Evolutionary conservation across 2,797 vertebrate genomes (phyloP).

Genomic region (Bovichtus variegatus): DNA sequence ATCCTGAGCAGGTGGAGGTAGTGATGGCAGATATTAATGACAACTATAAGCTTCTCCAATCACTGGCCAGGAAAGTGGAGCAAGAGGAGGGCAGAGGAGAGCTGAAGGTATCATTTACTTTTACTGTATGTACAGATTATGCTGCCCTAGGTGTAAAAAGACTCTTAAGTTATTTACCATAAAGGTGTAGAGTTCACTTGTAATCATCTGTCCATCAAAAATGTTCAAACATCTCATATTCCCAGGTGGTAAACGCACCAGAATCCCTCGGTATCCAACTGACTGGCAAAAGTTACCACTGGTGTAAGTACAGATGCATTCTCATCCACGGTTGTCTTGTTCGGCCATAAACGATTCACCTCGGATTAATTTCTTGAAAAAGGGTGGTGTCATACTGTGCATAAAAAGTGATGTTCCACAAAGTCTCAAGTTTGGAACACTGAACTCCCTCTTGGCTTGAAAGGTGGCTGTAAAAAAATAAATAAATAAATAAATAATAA

Average conservation of each 20-base stretch:
- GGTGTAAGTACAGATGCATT: slow-evolving; percentile 79
- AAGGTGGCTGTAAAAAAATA: not conserved
- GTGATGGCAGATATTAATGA: slow-evolving; percentile 33
- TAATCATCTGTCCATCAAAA: slow-evolving; percentile 1
- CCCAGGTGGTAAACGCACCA: slow-evolving; percentile 74
- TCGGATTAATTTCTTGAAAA: not conserved
- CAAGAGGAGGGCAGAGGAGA: slow-evolving; percentile 66
- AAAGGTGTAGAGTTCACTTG: not conserved
- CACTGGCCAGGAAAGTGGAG: slow-evolving; percentile 68
- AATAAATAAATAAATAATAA: too few species aligned
- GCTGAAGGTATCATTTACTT: slow-evolving; percentile 61
- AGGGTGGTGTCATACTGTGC: not conserved
- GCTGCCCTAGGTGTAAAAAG: not conserved
- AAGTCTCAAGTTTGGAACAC: not conserved
- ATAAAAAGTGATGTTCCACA: not conserved
- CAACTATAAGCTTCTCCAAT: slow-evolving; percentile 47
- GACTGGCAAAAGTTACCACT: slow-evolving; percentile 78
- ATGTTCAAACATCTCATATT: slow-evolving; percentile 49
- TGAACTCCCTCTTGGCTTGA: not conserved
- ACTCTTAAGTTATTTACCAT: not conserved
- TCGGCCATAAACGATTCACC: slow-evolving; percentile 19
- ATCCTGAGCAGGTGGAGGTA: slow-evolving; percentile 57
- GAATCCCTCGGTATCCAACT: slow-evolving; percentile 70
- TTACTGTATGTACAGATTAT: not conserved
- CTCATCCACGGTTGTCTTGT: slow-evolving; percentile 4